Conservation (phyloP, 2,888 invertebrate genomes). For the Auanema sp. region DNA sequence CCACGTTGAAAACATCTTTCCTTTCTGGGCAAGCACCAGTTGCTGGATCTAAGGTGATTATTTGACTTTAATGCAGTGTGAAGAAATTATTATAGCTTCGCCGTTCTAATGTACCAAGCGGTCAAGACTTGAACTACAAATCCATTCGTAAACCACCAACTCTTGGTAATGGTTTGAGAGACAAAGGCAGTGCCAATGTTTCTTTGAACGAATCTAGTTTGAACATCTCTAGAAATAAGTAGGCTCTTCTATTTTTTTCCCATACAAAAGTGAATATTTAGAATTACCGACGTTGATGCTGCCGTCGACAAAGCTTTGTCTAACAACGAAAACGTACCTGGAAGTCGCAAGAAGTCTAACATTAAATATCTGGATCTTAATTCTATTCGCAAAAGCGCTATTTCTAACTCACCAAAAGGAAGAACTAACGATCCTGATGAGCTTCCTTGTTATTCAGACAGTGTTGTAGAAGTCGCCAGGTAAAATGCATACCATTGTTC, state of each 20-base stretch:
- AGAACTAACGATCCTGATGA: conserved; percentile 40
- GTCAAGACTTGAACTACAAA: conserved; percentile 39
- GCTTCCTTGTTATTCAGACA: conserved; percentile 24
- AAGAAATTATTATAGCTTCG: conserved; percentile 10
- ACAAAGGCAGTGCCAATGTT: conserved; percentile 10
- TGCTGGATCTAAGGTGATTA: conserved; percentile 16
- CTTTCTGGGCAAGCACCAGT: conserved; percentile 15
- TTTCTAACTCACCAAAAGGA: neutral
- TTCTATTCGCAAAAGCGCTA: conserved; percentile 15
- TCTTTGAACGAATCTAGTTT: conserved; percentile 8
- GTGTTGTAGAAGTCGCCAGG: conserved; percentile 10
- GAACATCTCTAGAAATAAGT: conserved; percentile 3
- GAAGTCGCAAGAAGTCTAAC: conserved; percentile 25
- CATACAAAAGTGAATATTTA: conserved; percentile 14
- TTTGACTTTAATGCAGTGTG: neutral
- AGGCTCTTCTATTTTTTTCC: neutral
- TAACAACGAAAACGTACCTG: conserved; percentile 25
- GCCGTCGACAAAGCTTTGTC: conserved; percentile 31
- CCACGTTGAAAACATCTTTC: conserved; percentile 13
- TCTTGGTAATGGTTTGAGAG: conserved; percentile 41
- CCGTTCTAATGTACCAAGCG: conserved; percentile 8
- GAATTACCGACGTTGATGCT: conserved; percentile 30
- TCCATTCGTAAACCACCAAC: conserved; percentile 39
- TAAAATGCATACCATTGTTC: neutral
- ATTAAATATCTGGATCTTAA: conserved; percentile 40